Base-by-base conservation (phyloP, 2,888 invertebrate species). In the Endotricha flammealis region DNA sequence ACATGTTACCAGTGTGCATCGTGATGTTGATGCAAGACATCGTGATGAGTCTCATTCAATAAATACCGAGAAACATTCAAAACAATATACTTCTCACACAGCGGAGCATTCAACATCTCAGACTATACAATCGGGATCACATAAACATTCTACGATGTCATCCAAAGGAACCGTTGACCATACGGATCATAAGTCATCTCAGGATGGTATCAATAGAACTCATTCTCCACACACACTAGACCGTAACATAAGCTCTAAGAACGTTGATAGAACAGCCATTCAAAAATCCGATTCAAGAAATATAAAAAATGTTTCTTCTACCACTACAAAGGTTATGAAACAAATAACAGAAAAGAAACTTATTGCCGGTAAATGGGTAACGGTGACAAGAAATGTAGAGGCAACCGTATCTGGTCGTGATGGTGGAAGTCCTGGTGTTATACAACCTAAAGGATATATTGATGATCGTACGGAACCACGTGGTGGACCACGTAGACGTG, bases 341-440 rank as follows among this genome's bases (percentile, higher is more conserved):
- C 81, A 82, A 53, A 78, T 88, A 44, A 87, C 89, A n/a, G 89
- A 86, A 63, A 90, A 87, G 62, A 88, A 88, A 54, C 70, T 87
- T 17, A 78, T 83, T 28, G 82, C 72, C 20, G 88, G 85, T 16
- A 87, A 87, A 43, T 85, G 75, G 64, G 76, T 85, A 4, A 77
- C 87, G 10, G 89, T 89, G 40, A 89, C 87, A 36, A 76, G 89
- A 48, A 88, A 92, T 54, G 89, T 90, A 70, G 91, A 92, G 36
- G 39, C 42, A 23, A 14, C 20, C 1, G 32, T 13, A 14, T 45
- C 47, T 31, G 62, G 59, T 28, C 62, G 59, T 16, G 60, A 71
- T 30, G 48, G 48, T 7, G 58, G 50, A 29, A 58, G 48, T 39
- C 35, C 45, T 5, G 36, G 42, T 13, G 36, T 41, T 17, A 35